Evolutionary conservation across 2,113 vertebrate genomes (phyloP).

Genomic region (Isurus oxyrinchus): DNA sequence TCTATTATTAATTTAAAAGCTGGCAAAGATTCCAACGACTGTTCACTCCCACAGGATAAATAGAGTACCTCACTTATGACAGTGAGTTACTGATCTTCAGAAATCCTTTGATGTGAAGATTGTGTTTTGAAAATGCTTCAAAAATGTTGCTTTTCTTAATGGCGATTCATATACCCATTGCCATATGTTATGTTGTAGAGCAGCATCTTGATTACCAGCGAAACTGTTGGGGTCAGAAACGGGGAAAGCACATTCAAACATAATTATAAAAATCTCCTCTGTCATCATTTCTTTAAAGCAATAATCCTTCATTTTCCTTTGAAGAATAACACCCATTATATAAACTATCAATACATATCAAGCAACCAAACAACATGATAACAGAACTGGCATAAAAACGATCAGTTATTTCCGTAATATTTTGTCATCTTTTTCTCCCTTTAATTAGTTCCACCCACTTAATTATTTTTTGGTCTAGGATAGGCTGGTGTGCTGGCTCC

Average conservation of each 20-base stretch:
- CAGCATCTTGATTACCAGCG: neutral
- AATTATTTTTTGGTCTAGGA: too few species aligned
- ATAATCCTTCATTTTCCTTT: neutral
- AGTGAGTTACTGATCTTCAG: slow-evolving; percentile 15
- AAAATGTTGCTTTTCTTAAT: neutral
- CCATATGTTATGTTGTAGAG: neutral
- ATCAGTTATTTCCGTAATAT: neutral
- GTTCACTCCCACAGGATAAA: neutral
- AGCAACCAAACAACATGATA: neutral
- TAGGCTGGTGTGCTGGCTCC: neutral
- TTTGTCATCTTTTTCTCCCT: neutral
- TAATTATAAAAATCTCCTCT: neutral
- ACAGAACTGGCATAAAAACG: neutral
- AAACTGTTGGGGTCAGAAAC: neutral
- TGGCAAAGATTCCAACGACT: neutral
- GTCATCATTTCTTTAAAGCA: neutral
- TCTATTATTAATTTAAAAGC: slow-evolving; percentile 28
- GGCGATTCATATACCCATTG: neutral
- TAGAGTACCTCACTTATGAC: neutral
- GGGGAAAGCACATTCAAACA: neutral
- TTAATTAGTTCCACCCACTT: neutral
- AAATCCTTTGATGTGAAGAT: slow-evolving; percentile 33
- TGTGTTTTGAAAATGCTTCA: slow-evolving; percentile 19
- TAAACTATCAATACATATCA: neutral
- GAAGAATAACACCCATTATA: neutral